A percentile compares a stretch with the other conserved stretches of the same genome.
These are phyloP conservation scores for Nothura maculosa DNA, from an alignment of 2,797 vertebrate genomes.

Conservation along the genomic window DNA sequence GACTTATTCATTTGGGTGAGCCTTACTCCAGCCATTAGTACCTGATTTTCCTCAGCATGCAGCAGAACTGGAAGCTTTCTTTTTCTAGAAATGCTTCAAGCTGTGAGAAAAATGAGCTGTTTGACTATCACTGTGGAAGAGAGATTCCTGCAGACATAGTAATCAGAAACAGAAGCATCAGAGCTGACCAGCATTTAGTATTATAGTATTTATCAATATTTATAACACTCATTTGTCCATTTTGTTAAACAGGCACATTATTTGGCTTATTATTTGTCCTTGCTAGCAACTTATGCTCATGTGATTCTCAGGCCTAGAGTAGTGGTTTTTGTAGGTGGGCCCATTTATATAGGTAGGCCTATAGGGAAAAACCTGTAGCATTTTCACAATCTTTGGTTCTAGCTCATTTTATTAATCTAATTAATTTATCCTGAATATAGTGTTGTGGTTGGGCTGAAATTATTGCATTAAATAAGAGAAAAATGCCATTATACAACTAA, in stretches of 20 bases:
- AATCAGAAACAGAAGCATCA: background rate
- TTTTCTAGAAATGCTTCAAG: constrained; percentile 18
- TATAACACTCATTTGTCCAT: background rate
- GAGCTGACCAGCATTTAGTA: background rate
- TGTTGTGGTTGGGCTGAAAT: background rate
- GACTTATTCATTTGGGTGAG: background rate
- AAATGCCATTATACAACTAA: background rate
- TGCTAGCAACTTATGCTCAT: background rate
- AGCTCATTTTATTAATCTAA: background rate
- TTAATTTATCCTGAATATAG: background rate
- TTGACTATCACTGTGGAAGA: background rate
- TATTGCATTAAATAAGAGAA: background rate
- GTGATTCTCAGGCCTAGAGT: background rate
- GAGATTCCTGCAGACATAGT: background rate
- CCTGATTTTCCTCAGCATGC: background rate
- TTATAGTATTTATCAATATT: background rate
- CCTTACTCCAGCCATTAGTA: background rate
- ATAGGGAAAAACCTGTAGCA: background rate
- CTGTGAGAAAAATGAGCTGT: background rate
- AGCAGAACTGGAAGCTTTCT: background rate
- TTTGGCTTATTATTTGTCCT: background rate
- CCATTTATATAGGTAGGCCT: background rate
- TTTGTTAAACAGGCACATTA: background rate
- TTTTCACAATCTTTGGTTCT: background rate
- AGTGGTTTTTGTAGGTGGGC: background rate